Conservation (phyloP, 2,888 invertebrate species). For the Capitulum mitella region DNA sequence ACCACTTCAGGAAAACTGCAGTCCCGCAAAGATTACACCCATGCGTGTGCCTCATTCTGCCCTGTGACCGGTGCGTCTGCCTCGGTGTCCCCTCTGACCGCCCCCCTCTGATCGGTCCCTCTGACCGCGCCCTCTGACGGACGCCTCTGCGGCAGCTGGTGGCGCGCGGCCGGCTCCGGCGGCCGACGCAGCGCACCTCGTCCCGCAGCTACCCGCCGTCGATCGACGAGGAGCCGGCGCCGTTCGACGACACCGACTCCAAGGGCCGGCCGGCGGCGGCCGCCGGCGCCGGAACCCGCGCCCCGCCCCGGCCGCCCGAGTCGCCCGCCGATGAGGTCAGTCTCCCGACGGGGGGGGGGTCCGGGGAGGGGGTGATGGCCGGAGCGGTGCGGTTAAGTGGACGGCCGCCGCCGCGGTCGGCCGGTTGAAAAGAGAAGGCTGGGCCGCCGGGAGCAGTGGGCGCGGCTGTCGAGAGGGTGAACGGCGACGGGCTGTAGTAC, state of each 20-base stretch:
- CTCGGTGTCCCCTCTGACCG: not conserved
- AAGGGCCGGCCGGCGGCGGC: not conserved
- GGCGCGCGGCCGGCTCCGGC: constrained; percentile 5
- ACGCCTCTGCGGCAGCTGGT: not conserved
- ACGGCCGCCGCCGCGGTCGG: too few relatives aligned
- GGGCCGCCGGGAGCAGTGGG: too few relatives aligned
- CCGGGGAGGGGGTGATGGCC: too few relatives aligned
- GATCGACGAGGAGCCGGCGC: not conserved
- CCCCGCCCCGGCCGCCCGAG: not conserved
- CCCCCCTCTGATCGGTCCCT: too few relatives aligned
- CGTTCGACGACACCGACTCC: not conserved
- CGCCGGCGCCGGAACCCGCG: not conserved
- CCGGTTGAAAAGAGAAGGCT: too few relatives aligned
- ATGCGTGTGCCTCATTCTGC: not conserved
- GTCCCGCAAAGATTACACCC: too few relatives aligned
- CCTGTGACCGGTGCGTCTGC: not conserved
- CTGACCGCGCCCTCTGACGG: not conserved
- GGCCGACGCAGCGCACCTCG: not conserved
- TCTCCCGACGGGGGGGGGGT: too few relatives aligned
- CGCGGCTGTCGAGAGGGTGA: too few relatives aligned
- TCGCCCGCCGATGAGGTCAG: not conserved
- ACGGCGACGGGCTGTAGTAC: too few relatives aligned
- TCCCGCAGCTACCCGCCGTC: constrained; percentile 5
- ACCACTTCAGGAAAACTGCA: too few relatives aligned
- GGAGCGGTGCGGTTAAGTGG: too few relatives aligned